Evolutionary conservation across 2,888 invertebrate species (phyloP), one percentile per base, ranked within the genome.

Genomic region (Drosophila borealis): DNA sequence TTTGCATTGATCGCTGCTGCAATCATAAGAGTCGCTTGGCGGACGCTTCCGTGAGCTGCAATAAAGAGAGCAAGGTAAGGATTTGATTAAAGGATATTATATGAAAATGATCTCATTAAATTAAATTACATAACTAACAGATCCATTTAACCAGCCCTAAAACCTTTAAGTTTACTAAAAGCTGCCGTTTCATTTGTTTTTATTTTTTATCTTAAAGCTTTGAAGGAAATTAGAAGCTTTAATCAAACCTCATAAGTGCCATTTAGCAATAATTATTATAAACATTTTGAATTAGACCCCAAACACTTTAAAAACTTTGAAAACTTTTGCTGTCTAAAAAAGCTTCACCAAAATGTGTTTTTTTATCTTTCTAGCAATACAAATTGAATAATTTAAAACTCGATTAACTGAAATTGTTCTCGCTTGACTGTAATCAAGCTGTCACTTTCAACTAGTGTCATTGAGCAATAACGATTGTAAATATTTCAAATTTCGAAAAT

Each of bases 11-110:
- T 79, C 80, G 50, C 70, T 70, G 69, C 78, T 81, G 75, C 93
- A 93, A 87, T 96, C 96, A 86, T 95, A 95, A 81, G 95, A 95
- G 90, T 95, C 95, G 93, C 97, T 97, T 62, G 96, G 96, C 68
- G 96, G 95, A 90, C 96, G 95, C 93, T 98, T 98, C 86, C 98
- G 95, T 78, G 97, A 96, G 90, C 97, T 97, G 94, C 8, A 94
- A 70, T 0, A 2, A 1, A 8, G 2, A 50, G 4, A 17, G 13
- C 0, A 17, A 41, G 36, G 41, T 29, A 44, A 45, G 10, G 2
- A 51, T 10, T n/a, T 10, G 4, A n/a, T 17, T 17, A 10, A 8
- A 21, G 19, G 19, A 17, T 19, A 19, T 19, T 41, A 10, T 41
- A 41, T 6, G 6, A 5, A 25, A 25, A 25, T 6, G 1, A 25